A percentile compares a stretch with the other conserved stretches of the same genome.
These are phyloP conservation scores for Tadarida brasiliensis DNA, from an alignment of 2,797 vertebrate species.

Conservation along the genomic window DNA sequence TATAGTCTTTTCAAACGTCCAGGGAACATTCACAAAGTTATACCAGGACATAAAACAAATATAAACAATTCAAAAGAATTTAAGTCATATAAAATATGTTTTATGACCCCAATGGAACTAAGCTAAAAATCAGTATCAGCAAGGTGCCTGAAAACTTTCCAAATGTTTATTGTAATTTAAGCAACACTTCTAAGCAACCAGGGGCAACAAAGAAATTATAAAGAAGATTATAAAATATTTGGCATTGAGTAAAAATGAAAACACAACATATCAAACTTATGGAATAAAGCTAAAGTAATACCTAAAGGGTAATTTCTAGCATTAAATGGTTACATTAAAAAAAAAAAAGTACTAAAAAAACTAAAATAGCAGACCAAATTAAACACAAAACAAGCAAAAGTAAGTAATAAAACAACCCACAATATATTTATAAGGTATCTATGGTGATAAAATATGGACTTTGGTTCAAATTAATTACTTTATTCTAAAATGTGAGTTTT, in stretches of 20 bases:
- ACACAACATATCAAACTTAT: background rate
- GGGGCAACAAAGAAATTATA: background rate
- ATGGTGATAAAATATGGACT: background rate
- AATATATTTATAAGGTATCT: background rate
- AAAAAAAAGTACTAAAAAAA: background rate
- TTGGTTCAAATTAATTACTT: constrained; percentile 14
- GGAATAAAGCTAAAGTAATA: background rate
- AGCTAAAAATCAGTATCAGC: background rate
- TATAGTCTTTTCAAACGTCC: background rate
- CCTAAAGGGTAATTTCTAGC: background rate
- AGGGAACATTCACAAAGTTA: background rate
- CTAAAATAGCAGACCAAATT: background rate
- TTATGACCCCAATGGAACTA: constrained; percentile 17
- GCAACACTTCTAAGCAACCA: background rate
- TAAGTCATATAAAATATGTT: background rate
- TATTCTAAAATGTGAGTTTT: background rate
- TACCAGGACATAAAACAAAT: background rate
- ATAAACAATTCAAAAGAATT: background rate
- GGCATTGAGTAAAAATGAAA: background rate
- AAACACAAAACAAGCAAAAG: background rate
- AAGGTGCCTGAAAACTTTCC: background rate
- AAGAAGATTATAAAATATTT: constrained; percentile 4
- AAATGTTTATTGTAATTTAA: constrained; percentile 5
- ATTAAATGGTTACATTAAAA: background rate
- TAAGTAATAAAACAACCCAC: background rate